Conservation (phyloP, 2,113 vertebrate genomes). For the Ictalurus punctatus region DNA sequence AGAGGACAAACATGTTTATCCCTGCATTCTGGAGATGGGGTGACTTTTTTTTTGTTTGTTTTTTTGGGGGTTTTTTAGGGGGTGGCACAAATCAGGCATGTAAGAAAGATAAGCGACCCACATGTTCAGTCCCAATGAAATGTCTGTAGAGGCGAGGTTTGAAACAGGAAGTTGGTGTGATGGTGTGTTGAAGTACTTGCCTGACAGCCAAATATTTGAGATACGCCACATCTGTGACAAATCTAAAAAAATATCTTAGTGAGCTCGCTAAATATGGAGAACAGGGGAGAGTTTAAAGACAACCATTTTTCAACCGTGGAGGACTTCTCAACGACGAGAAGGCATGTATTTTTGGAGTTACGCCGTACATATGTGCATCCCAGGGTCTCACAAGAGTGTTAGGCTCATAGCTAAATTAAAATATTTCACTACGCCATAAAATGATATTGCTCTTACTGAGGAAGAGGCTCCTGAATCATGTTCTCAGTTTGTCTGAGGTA, state of each 20-base stretch:
- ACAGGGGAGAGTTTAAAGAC: not conserved
- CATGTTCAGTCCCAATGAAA: not conserved
- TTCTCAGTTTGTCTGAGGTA: not conserved
- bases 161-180: not conserved
- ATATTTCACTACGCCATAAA: not conserved
- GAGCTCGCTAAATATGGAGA: not conserved
- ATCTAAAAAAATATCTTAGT: not conserved
- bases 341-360: not conserved
- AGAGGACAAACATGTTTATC: slow-evolving; percentile 9
- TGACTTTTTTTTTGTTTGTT: not conserved
- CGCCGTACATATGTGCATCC: no score
- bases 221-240: not conserved
- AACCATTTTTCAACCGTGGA: not conserved
- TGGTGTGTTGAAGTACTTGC: not conserved
- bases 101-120: not conserved
- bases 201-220: not conserved
- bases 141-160: not conserved
- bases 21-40: not conserved
- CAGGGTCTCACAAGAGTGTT: no score
- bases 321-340: not conserved
- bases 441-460: not conserved
- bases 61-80: not conserved
- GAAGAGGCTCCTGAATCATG: not conserved
- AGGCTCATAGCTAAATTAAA: not conserved
- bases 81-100: not conserved